A percentile compares a stretch with the other conserved stretches of the same genome.
Evolutionary conservation across 1,140 invertebrate genomes (phyloP).

Genomic region (Drosophila suzukii): DNA sequence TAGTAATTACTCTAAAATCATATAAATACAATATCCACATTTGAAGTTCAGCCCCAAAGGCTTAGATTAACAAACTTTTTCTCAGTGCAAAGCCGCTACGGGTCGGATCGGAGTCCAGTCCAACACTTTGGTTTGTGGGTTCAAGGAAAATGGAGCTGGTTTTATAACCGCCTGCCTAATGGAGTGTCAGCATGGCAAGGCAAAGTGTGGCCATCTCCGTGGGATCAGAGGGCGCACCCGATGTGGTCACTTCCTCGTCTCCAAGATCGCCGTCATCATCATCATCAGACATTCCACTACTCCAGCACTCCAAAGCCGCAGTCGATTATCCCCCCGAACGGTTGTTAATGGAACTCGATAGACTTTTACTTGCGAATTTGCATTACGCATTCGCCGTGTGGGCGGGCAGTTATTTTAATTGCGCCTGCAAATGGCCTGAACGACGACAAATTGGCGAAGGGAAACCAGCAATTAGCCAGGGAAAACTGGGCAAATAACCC

Average conservation of each 20-base stretch:
- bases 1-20: too few species aligned
- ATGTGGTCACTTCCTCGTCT: constrained; percentile 31
- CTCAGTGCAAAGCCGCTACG: constrained; percentile 6
- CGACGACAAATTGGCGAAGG: constrained; percentile 44
- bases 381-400: constrained; percentile 62
- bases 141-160: constrained; percentile 76
- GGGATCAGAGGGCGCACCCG: constrained; percentile 26
- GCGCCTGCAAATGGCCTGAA: constrained; percentile 41
- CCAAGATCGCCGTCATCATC: constrained; percentile 1
- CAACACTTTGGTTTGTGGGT: constrained; percentile 40
- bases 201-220: constrained; percentile 30
- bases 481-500: constrained; percentile 5
- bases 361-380: constrained; percentile 55
- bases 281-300: constrained; percentile 2
- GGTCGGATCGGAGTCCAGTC: constrained; percentile 25
- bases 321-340: constrained; percentile 4
- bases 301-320: neutral
- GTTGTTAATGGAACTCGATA: constrained; percentile 41
- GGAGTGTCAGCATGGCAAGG: constrained; percentile 38
- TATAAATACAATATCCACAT: too few species aligned
- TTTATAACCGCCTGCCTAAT: constrained; percentile 50
- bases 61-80: neutral
- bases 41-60: too few species aligned
- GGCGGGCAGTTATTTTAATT: constrained; percentile 74
- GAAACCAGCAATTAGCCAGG: constrained; percentile 48